These are phyloP conservation scores for Lepidostoma basale DNA, from an alignment of 1,140 invertebrate genomes.

Conservation along the genomic window DNA sequence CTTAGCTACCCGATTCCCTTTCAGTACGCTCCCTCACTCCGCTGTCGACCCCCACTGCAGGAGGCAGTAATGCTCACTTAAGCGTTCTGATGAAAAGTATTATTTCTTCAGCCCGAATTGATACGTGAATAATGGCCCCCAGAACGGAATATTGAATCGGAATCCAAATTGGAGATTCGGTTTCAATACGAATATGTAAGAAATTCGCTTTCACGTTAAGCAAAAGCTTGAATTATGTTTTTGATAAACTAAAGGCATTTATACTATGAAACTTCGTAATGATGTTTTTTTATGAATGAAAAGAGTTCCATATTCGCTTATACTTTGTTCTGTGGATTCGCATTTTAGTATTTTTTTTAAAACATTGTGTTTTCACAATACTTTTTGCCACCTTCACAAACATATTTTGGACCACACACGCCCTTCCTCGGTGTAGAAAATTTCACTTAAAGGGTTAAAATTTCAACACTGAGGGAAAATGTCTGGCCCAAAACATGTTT, in stretches of 20 bases:
- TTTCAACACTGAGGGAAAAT: no score
- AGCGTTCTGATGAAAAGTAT: conserved; percentile 20
- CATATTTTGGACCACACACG: no score
- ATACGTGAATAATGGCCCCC: conserved; percentile 25
- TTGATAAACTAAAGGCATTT: not conserved
- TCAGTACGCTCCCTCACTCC: not conserved
- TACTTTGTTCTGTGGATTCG: no score
- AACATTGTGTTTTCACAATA: no score
- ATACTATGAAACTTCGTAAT: not conserved
- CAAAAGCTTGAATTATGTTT: not conserved
- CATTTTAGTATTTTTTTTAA: no score
- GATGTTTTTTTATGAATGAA: not conserved
- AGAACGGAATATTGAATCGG: conserved; percentile 8
- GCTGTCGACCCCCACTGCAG: not conserved
- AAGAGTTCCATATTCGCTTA: no score
- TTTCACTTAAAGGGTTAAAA: no score
- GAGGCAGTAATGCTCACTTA: conserved; percentile 17
- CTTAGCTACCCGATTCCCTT: no score
- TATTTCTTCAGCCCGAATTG: conserved; percentile 12
- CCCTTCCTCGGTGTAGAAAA: no score
- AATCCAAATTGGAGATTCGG: not conserved
- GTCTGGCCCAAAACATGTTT: no score
- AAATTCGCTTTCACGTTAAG: no score
- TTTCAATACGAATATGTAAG: not conserved
- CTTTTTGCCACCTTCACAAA: no score